Evolutionary conservation across 2,113 vertebrate genomes (phyloP), one percentile per base, ranked within the genome.

Genomic region (Atractosteus spatula): DNA sequence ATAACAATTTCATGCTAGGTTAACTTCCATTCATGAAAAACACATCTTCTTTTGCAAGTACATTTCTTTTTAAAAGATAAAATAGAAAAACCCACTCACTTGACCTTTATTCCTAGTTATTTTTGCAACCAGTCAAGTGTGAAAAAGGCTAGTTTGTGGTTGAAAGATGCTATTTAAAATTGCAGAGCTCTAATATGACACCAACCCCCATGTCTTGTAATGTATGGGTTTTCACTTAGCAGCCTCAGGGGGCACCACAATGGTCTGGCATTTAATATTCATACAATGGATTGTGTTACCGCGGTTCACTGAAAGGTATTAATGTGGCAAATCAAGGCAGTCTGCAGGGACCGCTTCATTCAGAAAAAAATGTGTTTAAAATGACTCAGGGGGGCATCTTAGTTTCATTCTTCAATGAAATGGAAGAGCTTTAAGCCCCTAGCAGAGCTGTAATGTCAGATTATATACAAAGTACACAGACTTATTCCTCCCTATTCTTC

Each of bases 271-370:
- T 76, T 76, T 72, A 79, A 80, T 79, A 81, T 80, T 79, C 80
- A 81, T 84, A 72, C 70, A 79, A 77, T 47, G 41, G 66, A 61
- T 71, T 47, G 51, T 75, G 71, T 71, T 72, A 77, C 79, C 79
- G 68, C 75, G 73, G 78, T 78, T 75, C 75, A 77, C 74, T 78
- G 82, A 79, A 80, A 79, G 76, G 79, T 80, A 83, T 81, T 86
- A 86, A 89, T 86, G 81, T 82, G 80, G 70, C 51, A 64, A 75
- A 69, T 71, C 74, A 51, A 78, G 76, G 62, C 16, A 65, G 62
- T 65, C 62, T 2, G 7, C 17, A 7, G 62, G 62, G 62, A 65
- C 17, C 29, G 62, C 7, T 65, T 66, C 74, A 12, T 56, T 54
- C 75, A 78, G 47, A 61, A 7, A 56, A 59, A 64, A 47, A 61